Conservation (phyloP, 2,113 vertebrate genomes). For the Martes martes region DNA sequence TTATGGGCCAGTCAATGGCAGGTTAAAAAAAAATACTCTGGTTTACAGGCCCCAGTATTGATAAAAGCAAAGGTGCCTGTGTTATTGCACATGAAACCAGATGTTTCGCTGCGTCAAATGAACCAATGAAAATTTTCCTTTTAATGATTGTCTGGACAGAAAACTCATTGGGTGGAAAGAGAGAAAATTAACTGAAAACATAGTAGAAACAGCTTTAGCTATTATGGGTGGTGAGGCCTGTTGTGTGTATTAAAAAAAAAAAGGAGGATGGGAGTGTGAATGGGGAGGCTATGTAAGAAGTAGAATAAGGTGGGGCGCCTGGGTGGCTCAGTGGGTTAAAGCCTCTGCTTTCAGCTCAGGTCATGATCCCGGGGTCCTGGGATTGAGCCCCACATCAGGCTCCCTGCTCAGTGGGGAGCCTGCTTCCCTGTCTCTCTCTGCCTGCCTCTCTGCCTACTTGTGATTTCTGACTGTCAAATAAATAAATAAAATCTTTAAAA, state of each 20-base stretch:
- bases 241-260: neutral
- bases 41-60: neutral
- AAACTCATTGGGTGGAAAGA: neutral
- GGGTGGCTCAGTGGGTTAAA: too few relatives aligned
- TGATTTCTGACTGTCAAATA: too few relatives aligned
- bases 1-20: neutral
- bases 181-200: neutral
- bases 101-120: neutral
- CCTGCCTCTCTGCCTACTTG: too few relatives aligned
- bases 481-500: neutral
- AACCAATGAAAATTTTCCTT: neutral
- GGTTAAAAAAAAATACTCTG: neutral
- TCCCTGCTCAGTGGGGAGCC: too few relatives aligned
- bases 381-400: too few relatives aligned
- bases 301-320: neutral
- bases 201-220: neutral
- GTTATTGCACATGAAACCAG: neutral
- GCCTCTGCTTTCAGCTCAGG: too few relatives aligned
- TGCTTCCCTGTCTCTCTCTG: too few relatives aligned
- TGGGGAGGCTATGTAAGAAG: neutral
- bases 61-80: neutral
- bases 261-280: neutral
- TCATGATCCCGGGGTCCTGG: too few relatives aligned
- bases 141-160: neutral
- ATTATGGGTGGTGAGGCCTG: neutral